phyloP scores from a whole-genome alignment of 2,113 vertebrate genomes.

The Cariama cristata region DNA sequence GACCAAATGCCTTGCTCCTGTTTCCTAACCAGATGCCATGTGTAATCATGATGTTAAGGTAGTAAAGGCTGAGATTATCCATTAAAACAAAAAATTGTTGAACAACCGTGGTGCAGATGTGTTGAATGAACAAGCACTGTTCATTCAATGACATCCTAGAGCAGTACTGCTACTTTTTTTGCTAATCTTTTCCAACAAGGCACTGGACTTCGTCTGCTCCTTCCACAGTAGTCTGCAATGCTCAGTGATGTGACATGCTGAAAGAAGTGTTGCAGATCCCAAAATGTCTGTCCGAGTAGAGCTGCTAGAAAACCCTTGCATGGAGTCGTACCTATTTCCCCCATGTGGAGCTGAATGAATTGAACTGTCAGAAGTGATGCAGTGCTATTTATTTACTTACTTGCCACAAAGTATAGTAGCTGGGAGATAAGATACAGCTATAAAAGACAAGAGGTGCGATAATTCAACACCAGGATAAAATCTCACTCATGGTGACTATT shows the following conservation, averaged over 20 bases:
- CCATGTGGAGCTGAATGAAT: background rate
- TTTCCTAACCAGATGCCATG: background rate
- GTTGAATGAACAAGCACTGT: background rate
- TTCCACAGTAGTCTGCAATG: background rate
- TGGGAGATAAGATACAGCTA: constrained; percentile 5
- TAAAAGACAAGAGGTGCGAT: background rate
- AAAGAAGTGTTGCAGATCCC: background rate
- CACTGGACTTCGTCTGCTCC: background rate
- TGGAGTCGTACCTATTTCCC: fast-evolving
- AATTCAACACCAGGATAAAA: constrained; percentile 41
- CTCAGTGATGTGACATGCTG: background rate
- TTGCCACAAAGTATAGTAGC: background rate
- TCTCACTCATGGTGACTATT: background rate
- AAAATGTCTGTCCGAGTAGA: background rate
- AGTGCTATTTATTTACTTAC: constrained; percentile 9
- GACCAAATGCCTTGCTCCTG: background rate
- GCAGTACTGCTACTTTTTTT: background rate
- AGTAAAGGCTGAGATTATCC: background rate
- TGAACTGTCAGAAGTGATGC: background rate
- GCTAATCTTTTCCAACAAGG: background rate
- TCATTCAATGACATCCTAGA: background rate
- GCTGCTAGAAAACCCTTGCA: background rate
- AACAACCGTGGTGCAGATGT: fast-evolving
- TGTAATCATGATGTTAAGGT: background rate
- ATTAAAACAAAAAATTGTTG: background rate